phyloP scores from a whole-genome alignment of 2,888 invertebrate genomes.

The Eurois occulta region DNA sequence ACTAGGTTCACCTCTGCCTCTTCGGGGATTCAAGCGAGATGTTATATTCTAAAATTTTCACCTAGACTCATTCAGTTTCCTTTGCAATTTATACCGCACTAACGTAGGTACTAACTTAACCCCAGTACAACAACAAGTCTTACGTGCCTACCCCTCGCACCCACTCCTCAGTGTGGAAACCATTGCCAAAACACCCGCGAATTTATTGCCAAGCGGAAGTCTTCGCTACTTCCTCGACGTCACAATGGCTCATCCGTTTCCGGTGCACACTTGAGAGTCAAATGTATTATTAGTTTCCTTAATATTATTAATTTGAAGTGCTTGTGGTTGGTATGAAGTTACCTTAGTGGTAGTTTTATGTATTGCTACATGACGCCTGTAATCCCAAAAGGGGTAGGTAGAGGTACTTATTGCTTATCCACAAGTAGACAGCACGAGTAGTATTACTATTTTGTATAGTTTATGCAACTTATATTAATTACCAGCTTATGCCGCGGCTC shows the following conservation, averaged over 20 bases:
- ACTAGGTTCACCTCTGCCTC: too few relatives aligned
- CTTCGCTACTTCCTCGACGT: slow-evolving; percentile 87
- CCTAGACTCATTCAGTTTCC: neutral
- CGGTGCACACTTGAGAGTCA: slow-evolving; percentile 81
- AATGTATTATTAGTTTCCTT: slow-evolving; percentile 83
- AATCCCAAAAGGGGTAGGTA: accelerated
- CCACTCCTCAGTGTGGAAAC: slow-evolving; percentile 58
- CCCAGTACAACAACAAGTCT: slow-evolving; percentile 37
- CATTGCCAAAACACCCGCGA: slow-evolving; percentile 81
- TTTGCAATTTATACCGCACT: neutral
- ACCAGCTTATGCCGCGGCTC: too few relatives aligned
- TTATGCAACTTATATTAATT: neutral
- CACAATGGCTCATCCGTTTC: slow-evolving; percentile 88
- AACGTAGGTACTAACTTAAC: slow-evolving; percentile 23
- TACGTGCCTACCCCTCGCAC: slow-evolving; percentile 54
- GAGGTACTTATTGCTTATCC: neutral
- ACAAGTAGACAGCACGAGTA: neutral
- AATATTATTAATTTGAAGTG: slow-evolving; percentile 40
- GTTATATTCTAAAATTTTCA: too few relatives aligned
- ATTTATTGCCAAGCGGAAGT: slow-evolving; percentile 87
- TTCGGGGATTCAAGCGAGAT: too few relatives aligned
- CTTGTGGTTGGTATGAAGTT: neutral
- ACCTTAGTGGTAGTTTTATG: neutral
- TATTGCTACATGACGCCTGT: neutral
- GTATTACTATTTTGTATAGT: neutral